Evolutionary conservation across 2,797 vertebrate genomes (phyloP).

Genomic region (Borostomias antarcticus): DNA sequence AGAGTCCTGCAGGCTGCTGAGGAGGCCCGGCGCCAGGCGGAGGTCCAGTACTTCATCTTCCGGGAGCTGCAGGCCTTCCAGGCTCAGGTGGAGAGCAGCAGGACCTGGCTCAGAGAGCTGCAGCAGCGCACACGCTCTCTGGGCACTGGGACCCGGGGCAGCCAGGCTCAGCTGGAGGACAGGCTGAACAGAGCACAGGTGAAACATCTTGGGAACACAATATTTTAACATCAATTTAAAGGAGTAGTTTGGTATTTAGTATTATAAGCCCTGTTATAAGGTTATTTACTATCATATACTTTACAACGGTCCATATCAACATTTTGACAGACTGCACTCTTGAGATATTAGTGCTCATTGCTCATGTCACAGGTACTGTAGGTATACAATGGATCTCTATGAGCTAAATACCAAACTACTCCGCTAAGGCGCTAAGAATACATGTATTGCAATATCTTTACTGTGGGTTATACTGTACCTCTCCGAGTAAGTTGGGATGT

Average conservation of each 20-base stretch:
- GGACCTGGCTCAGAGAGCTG: slow-evolving; percentile 74
- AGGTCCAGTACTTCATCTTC: slow-evolving; percentile 61
- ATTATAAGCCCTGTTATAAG: too few relatives aligned
- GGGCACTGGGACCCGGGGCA: slow-evolving; percentile 44
- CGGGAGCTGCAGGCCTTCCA: slow-evolving; percentile 71
- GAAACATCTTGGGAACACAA: neutral
- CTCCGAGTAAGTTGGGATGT: neutral
- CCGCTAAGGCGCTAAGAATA: too few relatives aligned
- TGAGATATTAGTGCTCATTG: too few relatives aligned
- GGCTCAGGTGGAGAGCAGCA: slow-evolving; percentile 63
- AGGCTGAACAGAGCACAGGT: slow-evolving; percentile 69
- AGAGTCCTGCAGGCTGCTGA: slow-evolving; percentile 37
- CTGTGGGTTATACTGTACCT: neutral
- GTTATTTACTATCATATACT: too few relatives aligned
- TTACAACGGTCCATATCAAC: too few relatives aligned
- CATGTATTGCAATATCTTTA: neutral
- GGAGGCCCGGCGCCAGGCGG: slow-evolving; percentile 52
- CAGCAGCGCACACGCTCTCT: slow-evolving; percentile 67
- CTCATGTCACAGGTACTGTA: too few relatives aligned
- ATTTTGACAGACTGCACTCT: too few relatives aligned
- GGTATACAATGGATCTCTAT: too few relatives aligned
- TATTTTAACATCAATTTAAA: too few relatives aligned
- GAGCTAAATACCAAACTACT: too few relatives aligned
- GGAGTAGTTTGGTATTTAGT: too few relatives aligned
- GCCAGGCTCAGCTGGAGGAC: slow-evolving; percentile 71